phyloP scores from a whole-genome alignment of 2,113 vertebrate species.

The Oncorhynchus nerka region DNA sequence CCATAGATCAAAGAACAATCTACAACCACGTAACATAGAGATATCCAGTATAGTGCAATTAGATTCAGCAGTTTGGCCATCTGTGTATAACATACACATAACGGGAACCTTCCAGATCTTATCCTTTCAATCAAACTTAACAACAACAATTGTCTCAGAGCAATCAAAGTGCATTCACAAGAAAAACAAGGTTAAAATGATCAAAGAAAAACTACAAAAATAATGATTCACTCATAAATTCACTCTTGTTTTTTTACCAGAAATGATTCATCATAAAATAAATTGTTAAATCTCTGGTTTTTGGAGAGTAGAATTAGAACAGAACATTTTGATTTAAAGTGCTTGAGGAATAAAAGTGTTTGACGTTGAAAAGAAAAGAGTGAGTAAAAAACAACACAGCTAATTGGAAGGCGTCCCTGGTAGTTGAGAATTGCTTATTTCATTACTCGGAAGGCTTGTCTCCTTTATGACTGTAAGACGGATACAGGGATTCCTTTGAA shows the following conservation, averaged over 20 bases:
- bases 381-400: conserved; percentile 66
- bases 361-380: conserved; percentile 23
- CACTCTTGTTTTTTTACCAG: conserved; percentile 22
- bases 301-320: conserved; percentile 43
- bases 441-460: conserved; percentile 78
- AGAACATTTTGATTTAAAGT: conserved; percentile 69
- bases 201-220: background rate
- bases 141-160: conserved; percentile 17
- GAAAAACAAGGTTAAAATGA: conserved; percentile 1
- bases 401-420: conserved; percentile 77
- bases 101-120: conserved; percentile 57
- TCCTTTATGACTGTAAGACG: conserved; percentile 78
- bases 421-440: conserved; percentile 79
- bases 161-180: conserved; percentile 32
- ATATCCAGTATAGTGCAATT: conserved; percentile 74
- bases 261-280: conserved; percentile 34
- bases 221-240: conserved; percentile 13
- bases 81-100: conserved; percentile 70
- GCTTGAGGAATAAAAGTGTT: conserved; percentile 44
- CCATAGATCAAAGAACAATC: conserved; percentile 50
- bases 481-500: conserved; percentile 69
- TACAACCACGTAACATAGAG: conserved; percentile 55
- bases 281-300: conserved; percentile 69
- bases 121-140: conserved; percentile 41
- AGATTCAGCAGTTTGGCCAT: conserved; percentile 73